Conservation (phyloP, 2,888 invertebrate species). For the Drosophila stalkeri region DNA sequence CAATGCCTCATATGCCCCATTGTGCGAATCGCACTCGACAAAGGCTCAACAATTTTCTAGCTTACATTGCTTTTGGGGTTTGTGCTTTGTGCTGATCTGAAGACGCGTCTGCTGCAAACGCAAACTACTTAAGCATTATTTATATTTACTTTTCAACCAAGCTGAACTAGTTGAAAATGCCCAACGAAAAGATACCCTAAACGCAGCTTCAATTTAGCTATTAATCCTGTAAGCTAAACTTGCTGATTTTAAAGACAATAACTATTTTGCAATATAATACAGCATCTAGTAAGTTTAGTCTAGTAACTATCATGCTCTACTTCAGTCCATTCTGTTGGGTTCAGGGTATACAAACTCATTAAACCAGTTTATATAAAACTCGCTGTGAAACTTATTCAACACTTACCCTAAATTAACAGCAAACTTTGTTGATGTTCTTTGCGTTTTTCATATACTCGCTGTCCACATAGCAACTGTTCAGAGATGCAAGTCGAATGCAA, state of each 20-base stretch:
- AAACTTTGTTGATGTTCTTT: slow-evolving; percentile 65
- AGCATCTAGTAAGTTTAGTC: neutral
- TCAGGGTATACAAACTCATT: slow-evolving; percentile 63
- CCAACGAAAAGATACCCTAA: neutral
- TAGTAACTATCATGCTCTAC: neutral
- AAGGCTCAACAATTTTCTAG: slow-evolving; percentile 45
- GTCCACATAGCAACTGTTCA: slow-evolving; percentile 36
- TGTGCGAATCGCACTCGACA: slow-evolving; percentile 24
- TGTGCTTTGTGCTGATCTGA: slow-evolving; percentile 18
- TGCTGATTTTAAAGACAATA: neutral
- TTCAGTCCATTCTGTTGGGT: neutral
- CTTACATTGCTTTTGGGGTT: slow-evolving; percentile 28
- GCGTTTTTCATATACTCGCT: slow-evolving; percentile 49
- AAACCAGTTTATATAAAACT: slow-evolving; percentile 76
- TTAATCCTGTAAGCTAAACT: neutral
- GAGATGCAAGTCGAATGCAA: slow-evolving; percentile 41
- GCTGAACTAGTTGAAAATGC: neutral
- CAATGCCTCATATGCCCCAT: slow-evolving; percentile 20
- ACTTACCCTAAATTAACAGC: slow-evolving; percentile 78
- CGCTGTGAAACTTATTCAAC: slow-evolving; percentile 58
- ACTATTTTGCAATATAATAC: neutral
- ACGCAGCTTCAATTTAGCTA: neutral
- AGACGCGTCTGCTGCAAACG: slow-evolving; percentile 37
- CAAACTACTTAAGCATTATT: slow-evolving; percentile 55
- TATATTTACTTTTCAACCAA: slow-evolving; percentile 46